Base-by-base conservation (phyloP, 64 coral and sea anemone genomes). In the Porites lutea region DNA sequence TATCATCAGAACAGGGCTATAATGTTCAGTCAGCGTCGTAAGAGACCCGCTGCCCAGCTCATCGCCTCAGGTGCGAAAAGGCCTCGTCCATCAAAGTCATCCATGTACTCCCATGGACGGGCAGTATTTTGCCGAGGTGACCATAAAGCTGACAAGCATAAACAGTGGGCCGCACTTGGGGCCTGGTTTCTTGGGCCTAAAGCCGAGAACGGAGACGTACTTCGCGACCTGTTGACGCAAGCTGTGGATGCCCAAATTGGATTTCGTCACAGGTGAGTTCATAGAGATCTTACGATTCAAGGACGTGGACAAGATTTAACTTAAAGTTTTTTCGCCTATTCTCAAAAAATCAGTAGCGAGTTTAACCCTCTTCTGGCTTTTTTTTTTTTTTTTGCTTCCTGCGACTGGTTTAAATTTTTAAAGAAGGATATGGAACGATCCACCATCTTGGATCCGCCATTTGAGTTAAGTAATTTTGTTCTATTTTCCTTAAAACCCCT, bases 151-250 rank as follows among this genome's bases (percentile, higher is more conserved):
- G 54, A 75, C 43, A 75, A 74, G 27, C 73, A 60, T 13, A 77
- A 95, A 5, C 88, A 75, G 14, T 95, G 93, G 93, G 93, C 88
- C 0, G 74, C 65, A n/a, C 74, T 88, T 3, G 93, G 93, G 49
- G 93, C 93, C 3, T 95, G 89, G 88, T 95, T 95, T 58, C 27
- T 95, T 5, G 93, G 93, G 61, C 93, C 93, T 53, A 95, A 91
- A 14, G 93, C 72, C 0, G 93, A 95, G 8, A 95, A 95, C 59
- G 93, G 77, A 18, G 88, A 90, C 37, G 60, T 91, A 4, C 91
- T 87, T 59, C 77, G 73, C 13, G 88, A 79, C 59, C 88, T 86
- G 45, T 65, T 90, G 6, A 52, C 80, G 18, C 19, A 48, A 63
- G 88, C 88, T 37, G 76, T 95, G 5, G 93, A 95, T 23, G 15